Evolutionary conservation across 2,113 vertebrate species (phyloP).

Genomic region (Pluvianellus socialis): DNA sequence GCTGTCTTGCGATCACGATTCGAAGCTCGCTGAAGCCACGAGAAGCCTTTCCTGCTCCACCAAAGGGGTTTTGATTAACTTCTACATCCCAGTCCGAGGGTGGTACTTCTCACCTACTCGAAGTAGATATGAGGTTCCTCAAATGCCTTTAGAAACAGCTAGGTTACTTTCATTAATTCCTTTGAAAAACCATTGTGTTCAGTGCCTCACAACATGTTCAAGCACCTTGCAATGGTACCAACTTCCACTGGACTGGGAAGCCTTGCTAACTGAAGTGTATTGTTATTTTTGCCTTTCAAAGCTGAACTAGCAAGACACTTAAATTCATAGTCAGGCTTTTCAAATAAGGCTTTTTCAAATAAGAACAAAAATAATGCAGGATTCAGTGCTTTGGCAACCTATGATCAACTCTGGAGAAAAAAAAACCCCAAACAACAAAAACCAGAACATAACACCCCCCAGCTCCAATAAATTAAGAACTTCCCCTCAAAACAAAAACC

Average conservation of each 20-base stretch:
- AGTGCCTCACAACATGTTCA: accelerated
- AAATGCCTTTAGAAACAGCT: neutral
- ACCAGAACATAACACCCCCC: neutral
- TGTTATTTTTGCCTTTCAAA: neutral
- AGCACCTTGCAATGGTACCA: neutral
- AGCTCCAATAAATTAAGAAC: neutral
- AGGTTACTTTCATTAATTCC: neutral
- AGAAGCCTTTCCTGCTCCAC: neutral
- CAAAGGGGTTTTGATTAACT: neutral
- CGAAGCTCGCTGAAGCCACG: neutral
- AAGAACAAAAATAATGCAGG: neutral
- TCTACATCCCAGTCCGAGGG: neutral
- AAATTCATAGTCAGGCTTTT: neutral
- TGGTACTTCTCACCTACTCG: neutral
- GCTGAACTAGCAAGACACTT: neutral
- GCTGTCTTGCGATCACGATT: neutral
- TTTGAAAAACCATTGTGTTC: neutral
- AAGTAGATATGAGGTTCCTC: neutral
- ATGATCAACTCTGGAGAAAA: neutral
- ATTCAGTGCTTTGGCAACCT: neutral
- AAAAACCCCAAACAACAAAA: neutral
- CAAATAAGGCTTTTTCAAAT: no score
- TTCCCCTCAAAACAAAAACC: neutral
- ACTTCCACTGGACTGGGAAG: no score
- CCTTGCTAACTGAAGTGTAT: neutral